Evolutionary conservation across 2,888 invertebrate species (phyloP), one percentile per base, ranked within the genome.

Genomic region (Petrophora chlorosata): DNA sequence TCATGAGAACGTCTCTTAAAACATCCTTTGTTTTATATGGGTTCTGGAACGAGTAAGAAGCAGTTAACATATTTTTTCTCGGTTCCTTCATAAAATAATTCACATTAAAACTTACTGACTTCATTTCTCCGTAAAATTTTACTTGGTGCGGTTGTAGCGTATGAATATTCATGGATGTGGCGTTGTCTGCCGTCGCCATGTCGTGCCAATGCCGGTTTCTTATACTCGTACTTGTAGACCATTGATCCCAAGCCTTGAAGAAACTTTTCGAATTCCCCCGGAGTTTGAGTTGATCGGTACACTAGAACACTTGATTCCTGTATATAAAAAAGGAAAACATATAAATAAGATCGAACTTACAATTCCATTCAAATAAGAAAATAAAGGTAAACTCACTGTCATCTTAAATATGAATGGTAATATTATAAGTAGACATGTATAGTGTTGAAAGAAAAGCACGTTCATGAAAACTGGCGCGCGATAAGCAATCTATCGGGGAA

Each of bases 1-100:
- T 74, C 82, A 83, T 82, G 5, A 82, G 65, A 10, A 73, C 68
- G 41, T 77, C 79, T 53, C 66, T 67, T 15, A 80, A 51, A 13
- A 65, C 58, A 12, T 55, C 60, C 34, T 73, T 79, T 62, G 52
- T 53, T 36, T 52, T 62, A 8, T 52, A 41, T 9, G 39, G 14
- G 8, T 49, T 53, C 73, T 75, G 49, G 29, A 74, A 40, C 4
- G 5, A 8, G 3, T 33, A 16, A 5, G 33, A 48, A 29, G 16
- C 5, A 36, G 13, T 12, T 23, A 42, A 1, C 23, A 45, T 47
- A 42, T 28, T 41, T 41, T 30, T 22, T 25, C 9, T 10, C 36
- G 16, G 10, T 10, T 38, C 26, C n/a, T 28, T 42, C 25, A 30
- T 30, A 39, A 41, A 47, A 47, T 42, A 45, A 36, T 40, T 41